These are phyloP conservation scores for Cryptotermes secundus DNA, from an alignment of 1,140 invertebrate genomes.

Conservation along the genomic window DNA sequence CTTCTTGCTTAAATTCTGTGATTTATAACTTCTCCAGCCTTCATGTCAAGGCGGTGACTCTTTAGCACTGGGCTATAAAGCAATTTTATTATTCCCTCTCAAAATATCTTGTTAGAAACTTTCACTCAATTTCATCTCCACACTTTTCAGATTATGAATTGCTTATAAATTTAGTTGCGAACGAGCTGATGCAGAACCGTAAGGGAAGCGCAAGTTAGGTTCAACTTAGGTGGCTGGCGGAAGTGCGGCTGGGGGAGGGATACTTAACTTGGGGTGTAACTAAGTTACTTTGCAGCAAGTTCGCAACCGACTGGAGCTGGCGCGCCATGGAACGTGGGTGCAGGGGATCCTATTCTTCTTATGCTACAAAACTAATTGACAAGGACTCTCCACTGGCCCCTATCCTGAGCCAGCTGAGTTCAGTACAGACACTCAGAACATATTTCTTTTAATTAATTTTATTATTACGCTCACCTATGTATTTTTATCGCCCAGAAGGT, in stretches of 20 bases:
- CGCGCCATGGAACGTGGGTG: not conserved
- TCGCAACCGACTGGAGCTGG: conserved; percentile 22
- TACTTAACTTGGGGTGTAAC: conserved; percentile 30
- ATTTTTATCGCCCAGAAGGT: no score
- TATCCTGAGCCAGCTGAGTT: no score
- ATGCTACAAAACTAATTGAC: not conserved
- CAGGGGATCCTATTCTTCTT: not conserved
- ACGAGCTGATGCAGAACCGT: conserved; percentile 34
- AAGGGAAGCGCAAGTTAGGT: conserved; percentile 31
- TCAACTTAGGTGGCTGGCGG: conserved; percentile 26
- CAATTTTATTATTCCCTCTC: conserved; percentile 29
- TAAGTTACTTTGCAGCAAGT: conserved; percentile 31
- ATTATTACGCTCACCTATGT: no score
- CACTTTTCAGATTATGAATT: conserved; percentile 37
- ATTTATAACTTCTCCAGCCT: not conserved
- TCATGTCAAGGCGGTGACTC: conserved; percentile 2
- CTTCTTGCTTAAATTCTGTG: not conserved
- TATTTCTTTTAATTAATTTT: no score
- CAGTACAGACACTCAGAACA: no score
- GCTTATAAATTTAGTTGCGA: conserved; percentile 37
- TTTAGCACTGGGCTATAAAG: conserved; percentile 2
- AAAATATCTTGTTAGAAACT: conserved; percentile 31
- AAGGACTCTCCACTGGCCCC: no score
- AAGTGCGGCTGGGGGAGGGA: conserved; percentile 13
- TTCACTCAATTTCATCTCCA: conserved; percentile 38